Base-by-base conservation (phyloP, 2,113 vertebrate genomes). In the Tragelaphus imberbis region DNA sequence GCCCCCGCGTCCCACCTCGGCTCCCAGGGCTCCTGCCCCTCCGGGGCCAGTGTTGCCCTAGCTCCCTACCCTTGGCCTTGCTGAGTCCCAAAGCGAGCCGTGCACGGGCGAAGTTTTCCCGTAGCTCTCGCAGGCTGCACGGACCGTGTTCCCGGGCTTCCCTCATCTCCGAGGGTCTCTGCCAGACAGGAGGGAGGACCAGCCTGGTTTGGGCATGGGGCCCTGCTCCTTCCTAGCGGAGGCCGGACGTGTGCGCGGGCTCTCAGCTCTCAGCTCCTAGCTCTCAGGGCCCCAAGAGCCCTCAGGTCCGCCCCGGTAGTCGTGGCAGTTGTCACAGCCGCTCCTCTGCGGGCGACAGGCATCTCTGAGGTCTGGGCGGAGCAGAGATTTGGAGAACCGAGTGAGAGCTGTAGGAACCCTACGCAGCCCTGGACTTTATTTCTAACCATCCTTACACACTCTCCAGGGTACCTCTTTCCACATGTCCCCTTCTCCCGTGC, bases 51-150 rank as follows among this genome's bases (percentile, higher is more conserved):
- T n/a, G 82, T 59, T 49, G 58, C 21, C 12, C 44, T 53, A 7
- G 75, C 58, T 33, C 47, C 27, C 87, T 13, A 30, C 93, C 10
- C 49, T 10, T 4, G 84, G 77, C 30, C 80, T 11, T 27, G 11
- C 65, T 5, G 5, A 59, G 84, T 71, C 51, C 58, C 11, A n/a
- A 47, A 61, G 53, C 36, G 49, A 23, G 40, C 86, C 84, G 25
- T 90, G 84, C 65, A 7, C 47, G 4, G 3, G 49, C 55, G 7
- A 97, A 98, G 95, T 97, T 97, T 97, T 63, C 59, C 63, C 84
- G 7, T 59, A 95, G 53, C 87, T 84, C 19, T 40, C 30, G 80
- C 92, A 19, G 40, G 84, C 87, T n/a, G 79, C 44, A 36, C 59
- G 2, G 12, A 81, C 75, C 63, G 13, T 30, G 25, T 79, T 56